These are phyloP conservation scores for Nycteola revayana DNA, from an alignment of 2,888 invertebrate species.

Conservation along the genomic window DNA sequence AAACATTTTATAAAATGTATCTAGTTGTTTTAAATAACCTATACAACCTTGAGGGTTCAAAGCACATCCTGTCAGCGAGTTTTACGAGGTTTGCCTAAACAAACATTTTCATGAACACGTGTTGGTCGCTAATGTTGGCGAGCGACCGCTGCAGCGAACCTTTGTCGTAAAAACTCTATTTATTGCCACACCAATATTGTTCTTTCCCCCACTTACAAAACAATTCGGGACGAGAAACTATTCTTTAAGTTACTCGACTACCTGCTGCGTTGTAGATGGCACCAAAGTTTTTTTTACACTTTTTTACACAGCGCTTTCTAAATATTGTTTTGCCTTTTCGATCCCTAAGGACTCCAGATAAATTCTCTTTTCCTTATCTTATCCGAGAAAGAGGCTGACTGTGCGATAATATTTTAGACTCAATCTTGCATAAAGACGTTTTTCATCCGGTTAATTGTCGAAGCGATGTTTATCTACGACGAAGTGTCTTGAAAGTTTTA, in stretches of 20 bases:
- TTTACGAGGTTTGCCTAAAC: constrained; percentile 76
- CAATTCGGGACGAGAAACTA: constrained; percentile 45
- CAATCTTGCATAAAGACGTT: constrained; percentile 33
- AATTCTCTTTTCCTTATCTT: constrained; percentile 62
- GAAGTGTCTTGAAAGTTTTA: constrained; percentile 21
- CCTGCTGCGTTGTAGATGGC: constrained; percentile 61
- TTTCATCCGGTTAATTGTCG: constrained; percentile 20
- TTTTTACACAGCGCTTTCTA: constrained; percentile 57
- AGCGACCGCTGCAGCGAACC: constrained; percentile 37
- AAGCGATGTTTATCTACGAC: constrained; percentile 21
- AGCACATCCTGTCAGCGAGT: constrained; percentile 72
- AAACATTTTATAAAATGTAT: too few species aligned
- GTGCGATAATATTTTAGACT: constrained; percentile 45
- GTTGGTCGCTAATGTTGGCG: constrained; percentile 57
- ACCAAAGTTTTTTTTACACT: constrained; percentile 51
- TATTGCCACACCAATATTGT: constrained; percentile 61
- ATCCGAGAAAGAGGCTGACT: constrained; percentile 52
- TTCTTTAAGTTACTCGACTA: constrained; percentile 43
- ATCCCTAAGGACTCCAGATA: constrained; percentile 57
- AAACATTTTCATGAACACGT: constrained; percentile 71
- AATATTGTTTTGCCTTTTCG: constrained; percentile 54
- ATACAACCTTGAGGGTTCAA: constrained; percentile 74
- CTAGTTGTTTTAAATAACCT: constrained; percentile 54
- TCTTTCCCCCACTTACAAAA: constrained; percentile 55
- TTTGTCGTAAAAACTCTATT: constrained; percentile 56